phyloP scores from a whole-genome alignment of 53 echinoderm and acorn worm species.

The Mesocentrotus franciscanus region DNA sequence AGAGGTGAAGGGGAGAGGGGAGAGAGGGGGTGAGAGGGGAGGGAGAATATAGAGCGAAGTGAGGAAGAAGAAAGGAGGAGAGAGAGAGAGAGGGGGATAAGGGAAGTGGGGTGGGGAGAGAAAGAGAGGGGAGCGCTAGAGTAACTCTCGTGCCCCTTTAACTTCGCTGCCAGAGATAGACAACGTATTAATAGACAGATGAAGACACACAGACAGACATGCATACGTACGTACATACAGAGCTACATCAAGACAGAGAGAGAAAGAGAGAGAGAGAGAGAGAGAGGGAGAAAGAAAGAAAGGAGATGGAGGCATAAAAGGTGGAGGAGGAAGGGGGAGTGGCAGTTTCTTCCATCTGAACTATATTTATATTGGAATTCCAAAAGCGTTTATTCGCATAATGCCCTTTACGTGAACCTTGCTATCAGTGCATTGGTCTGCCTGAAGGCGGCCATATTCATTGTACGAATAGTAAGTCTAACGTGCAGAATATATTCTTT shows the following conservation, averaged over 20 bases:
- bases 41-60: background rate
- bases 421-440: conserved; percentile 5
- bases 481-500: background rate
- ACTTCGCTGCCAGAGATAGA: too few species aligned
- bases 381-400: conserved; percentile 25
- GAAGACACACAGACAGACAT: background rate
- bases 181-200: too few species aligned
- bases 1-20: background rate
- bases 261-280: background rate
- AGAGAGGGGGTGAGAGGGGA: background rate
- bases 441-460: background rate
- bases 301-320: background rate
- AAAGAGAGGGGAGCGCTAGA: background rate
- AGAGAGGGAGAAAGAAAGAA: background rate
- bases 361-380: conserved; percentile 27
- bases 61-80: background rate
- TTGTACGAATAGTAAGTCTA: background rate
- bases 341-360: conserved; percentile 21
- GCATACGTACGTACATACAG: background rate
- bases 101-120: background rate
- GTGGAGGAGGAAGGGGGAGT: background rate
- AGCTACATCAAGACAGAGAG: background rate
- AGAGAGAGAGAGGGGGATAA: background rate
- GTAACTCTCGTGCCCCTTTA: too few species aligned
- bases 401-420: conserved; percentile 2